phyloP scores from a whole-genome alignment of 2,888 invertebrate genomes.

The Drosophila emarginata region DNA sequence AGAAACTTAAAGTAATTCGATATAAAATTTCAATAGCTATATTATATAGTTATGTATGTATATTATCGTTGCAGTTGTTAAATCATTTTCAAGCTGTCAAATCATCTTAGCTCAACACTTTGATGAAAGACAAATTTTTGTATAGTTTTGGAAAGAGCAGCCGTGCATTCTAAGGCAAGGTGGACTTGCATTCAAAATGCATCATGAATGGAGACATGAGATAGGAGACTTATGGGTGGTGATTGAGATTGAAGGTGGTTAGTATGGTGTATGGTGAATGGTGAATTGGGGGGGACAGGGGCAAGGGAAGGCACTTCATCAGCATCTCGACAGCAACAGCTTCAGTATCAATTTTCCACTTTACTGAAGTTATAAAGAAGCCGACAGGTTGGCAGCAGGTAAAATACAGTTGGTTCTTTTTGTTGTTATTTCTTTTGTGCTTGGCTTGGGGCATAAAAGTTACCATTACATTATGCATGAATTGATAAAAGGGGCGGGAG shows the following conservation, averaged over 20 bases:
- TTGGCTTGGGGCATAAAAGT: constrained; percentile 22
- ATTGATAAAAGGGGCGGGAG: constrained; percentile 8
- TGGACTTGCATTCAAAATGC: background rate
- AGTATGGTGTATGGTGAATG: background rate
- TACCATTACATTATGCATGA: constrained; percentile 57
- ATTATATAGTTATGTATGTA: too few relatives aligned
- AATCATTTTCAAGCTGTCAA: background rate
- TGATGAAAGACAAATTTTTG: background rate
- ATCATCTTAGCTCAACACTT: background rate
- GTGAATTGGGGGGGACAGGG: too few relatives aligned
- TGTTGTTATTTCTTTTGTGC: constrained; percentile 2
- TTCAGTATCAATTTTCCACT: constrained; percentile 65
- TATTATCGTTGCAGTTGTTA: background rate
- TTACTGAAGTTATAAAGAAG: constrained; percentile 36
- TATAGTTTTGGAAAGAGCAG: background rate
- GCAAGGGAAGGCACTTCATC: constrained; percentile 32
- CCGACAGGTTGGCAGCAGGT: constrained; percentile 46
- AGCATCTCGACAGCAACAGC: constrained; percentile 38
- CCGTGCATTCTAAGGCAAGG: background rate
- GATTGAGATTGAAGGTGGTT: background rate
- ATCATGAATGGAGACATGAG: background rate
- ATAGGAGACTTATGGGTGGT: background rate
- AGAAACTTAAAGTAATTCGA: background rate
- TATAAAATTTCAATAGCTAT: background rate
- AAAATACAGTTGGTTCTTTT: constrained; percentile 17